Conservation (phyloP, 2,888 invertebrate species). For the Norana najaformis region DNA sequence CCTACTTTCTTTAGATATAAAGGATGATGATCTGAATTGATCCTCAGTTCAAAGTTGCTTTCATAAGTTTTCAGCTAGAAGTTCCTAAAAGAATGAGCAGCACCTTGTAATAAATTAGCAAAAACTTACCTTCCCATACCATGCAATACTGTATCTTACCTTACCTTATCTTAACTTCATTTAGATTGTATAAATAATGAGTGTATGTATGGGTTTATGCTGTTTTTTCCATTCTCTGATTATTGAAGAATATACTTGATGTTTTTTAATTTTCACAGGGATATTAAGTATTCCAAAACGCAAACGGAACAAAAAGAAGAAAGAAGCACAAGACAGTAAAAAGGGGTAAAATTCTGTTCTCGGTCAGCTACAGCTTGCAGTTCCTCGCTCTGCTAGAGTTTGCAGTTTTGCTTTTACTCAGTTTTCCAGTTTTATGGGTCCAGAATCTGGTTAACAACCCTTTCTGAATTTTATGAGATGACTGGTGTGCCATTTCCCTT, state of each 20-base stretch:
- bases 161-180: too few species aligned
- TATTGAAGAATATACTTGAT: neutral
- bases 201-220: neutral
- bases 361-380: neutral
- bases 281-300: conserved; percentile 18
- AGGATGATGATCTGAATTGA: too few species aligned
- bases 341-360: neutral
- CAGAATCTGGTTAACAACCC: too few species aligned
- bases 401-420: too few species aligned
- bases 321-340: neutral
- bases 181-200: too few species aligned
- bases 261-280: neutral
- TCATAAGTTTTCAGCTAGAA: neutral
- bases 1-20: too few species aligned
- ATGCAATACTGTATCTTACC: too few species aligned
- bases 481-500: neutral
- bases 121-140: too few species aligned
- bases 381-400: too few species aligned
- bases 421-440: too few species aligned
- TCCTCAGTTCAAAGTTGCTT: neutral
- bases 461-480: neutral
- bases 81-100: neutral
- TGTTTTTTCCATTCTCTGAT: neutral
- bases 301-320: conserved; percentile 1
- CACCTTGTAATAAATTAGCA: neutral